phyloP scores from a whole-genome alignment of 1,140 invertebrate genomes.

The Drosophila virilis region DNA sequence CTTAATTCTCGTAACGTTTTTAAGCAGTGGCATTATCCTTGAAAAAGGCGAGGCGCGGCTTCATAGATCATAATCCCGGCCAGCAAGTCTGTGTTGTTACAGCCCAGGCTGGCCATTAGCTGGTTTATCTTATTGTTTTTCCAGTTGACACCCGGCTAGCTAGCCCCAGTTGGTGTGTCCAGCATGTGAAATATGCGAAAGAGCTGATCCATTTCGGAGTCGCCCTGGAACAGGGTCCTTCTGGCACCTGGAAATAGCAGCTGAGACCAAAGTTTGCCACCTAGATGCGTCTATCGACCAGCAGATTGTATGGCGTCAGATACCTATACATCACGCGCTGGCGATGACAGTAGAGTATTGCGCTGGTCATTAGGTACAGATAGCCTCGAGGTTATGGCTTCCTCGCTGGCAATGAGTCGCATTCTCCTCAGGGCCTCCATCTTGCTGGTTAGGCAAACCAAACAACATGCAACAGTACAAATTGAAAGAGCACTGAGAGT shows the following conservation, averaged over 20 bases:
- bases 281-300: too few species aligned
- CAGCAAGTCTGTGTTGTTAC: conserved; percentile 8
- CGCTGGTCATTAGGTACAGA: conserved; percentile 92
- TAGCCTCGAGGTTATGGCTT: conserved; percentile 84
- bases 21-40: background rate
- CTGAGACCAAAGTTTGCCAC: too few species aligned
- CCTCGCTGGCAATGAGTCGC: conserved; percentile 95
- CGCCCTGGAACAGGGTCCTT: conserved; percentile 2
- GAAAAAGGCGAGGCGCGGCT: conserved; percentile 8
- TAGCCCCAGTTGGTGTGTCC: conserved; percentile 89
- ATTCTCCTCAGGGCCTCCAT: conserved; percentile 99
- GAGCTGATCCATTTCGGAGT: conserved; percentile 89
- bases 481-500: too few species aligned
- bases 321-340: too few species aligned
- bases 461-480: too few species aligned
- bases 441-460: conserved; percentile 91
- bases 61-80: conserved; percentile 17
- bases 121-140: background rate
- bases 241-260: too few species aligned
- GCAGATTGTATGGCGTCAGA: too few species aligned
- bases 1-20: background rate
- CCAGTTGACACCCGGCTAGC: conserved; percentile 91
- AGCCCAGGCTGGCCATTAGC: background rate
- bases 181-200: conserved; percentile 91
- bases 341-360: conserved; percentile 96